These are phyloP conservation scores for Diploptera punctata DNA, from an alignment of 2,888 invertebrate genomes.

Conservation along the genomic window DNA sequence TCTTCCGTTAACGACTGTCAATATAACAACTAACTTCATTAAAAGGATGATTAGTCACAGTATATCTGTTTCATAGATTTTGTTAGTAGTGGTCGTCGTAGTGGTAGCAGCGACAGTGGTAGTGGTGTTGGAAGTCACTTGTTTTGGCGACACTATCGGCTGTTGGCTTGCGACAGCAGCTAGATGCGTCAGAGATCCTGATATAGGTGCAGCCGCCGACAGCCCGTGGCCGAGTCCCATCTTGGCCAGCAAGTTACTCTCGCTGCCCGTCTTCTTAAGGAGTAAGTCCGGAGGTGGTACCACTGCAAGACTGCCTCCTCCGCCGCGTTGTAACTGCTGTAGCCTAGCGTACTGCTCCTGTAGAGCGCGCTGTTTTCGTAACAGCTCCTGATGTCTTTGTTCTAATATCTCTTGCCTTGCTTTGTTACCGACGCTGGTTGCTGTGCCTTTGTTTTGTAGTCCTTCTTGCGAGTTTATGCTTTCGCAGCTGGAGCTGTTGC, in stretches of 20 bases:
- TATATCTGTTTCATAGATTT: slow-evolving; percentile 93
- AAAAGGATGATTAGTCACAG: slow-evolving; percentile 68
- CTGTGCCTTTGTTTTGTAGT: slow-evolving; percentile 28
- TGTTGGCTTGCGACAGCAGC: slow-evolving; percentile 51
- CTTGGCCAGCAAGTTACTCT: slow-evolving; percentile 84
- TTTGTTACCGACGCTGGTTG: slow-evolving; percentile 49
- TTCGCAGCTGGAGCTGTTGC: slow-evolving; percentile 77
- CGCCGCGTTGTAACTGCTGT: slow-evolving; percentile 84
- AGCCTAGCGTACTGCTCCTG: slow-evolving; percentile 92
- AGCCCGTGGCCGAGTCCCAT: slow-evolving; percentile 71
- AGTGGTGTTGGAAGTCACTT: slow-evolving; percentile 30
- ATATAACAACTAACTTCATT: slow-evolving; percentile 20
- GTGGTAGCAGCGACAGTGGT: slow-evolving; percentile 29
- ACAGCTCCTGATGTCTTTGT: slow-evolving; percentile 85
- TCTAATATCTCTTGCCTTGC: slow-evolving; percentile 78
- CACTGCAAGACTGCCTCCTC: slow-evolving; percentile 65
- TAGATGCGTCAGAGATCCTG: slow-evolving; percentile 69
- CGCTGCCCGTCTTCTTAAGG: slow-evolving; percentile 87
- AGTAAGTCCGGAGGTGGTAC: slow-evolving; percentile 66
- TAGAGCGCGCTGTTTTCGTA: slow-evolving; percentile 85
- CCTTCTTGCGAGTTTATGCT: slow-evolving; percentile 79
- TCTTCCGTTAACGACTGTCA: too few species aligned
- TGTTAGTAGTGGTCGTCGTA: slow-evolving; percentile 68
- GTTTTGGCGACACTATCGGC: slow-evolving; percentile 17
- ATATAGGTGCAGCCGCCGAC: slow-evolving; percentile 59